Evolutionary conservation across 1,140 invertebrate genomes (phyloP), one percentile per base, ranked within the genome.

Genomic region (Sesamia nonagrioides): DNA sequence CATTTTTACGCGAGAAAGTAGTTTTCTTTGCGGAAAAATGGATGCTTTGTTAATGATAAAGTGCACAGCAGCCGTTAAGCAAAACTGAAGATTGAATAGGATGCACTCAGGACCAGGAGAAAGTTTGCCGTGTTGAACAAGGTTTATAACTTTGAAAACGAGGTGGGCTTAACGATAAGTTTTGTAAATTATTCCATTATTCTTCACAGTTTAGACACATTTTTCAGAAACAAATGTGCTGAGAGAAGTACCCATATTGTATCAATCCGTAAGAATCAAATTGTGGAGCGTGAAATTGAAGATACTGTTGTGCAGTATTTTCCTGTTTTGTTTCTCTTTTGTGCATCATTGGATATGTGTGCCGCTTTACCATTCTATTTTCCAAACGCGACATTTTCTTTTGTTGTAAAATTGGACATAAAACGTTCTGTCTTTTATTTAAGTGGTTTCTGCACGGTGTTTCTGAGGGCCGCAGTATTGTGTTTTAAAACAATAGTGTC

Each of bases 291-390:
- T 82, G 73, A 80, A 82, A 81, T 84, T 79, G 74, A 78, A 79
- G 83, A 77, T 76, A 81, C 73, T 78, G 61, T 79, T 78, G 77
- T 77, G 48, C 50, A 75, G 68, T 76, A 74, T 81, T 85, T 79
- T 82, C 54, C 73, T 68, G 69, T 83, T 61, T 79, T 77, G 78
- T 82, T 61, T 35, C 68, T 63, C 63, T 77, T 79, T 79, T 79
- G 66, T 82, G 78, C 72, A 77, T 79, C 69, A 83, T 75, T 73
- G 80, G 48, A 13, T 60, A 80, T 83, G 78, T 85, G 66, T 83
- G 82, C 69, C 82, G 68, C 56, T 63, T 45, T 75, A 54, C 52
- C 54, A 66, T 42, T 75, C 63, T 80, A 71, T 72, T 81, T 79
- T 81, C 73, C 50, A 60, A 56, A 60, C 18, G 61, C 7, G 42